Evolutionary conservation across 2,113 vertebrate species (phyloP).

Genomic region (Lasiurus borealis): DNA sequence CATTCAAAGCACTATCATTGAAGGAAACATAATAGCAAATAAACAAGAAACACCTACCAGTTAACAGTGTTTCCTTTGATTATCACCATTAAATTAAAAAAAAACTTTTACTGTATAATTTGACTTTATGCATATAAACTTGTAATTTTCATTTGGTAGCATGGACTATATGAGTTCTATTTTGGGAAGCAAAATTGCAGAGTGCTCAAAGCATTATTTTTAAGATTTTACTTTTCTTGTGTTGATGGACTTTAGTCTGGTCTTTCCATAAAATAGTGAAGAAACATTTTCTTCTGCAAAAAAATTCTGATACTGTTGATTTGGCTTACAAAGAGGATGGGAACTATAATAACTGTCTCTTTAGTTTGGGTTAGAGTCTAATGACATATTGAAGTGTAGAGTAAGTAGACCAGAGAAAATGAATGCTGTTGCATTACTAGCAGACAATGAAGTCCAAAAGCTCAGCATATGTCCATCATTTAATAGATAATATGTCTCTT

Average conservation of each 20-base stretch:
- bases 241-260: conserved; percentile 22
- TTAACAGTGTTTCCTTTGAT: background rate
- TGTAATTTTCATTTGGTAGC: conserved; percentile 79
- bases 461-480: background rate
- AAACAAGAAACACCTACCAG: conserved; percentile 36
- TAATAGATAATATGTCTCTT: background rate
- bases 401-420: background rate
- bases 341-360: background rate
- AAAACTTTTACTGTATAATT: conserved; percentile 73
- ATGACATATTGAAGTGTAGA: background rate
- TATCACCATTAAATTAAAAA: conserved; percentile 51
- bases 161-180: conserved; percentile 76
- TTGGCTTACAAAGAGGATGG: background rate
- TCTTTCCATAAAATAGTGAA: conserved; percentile 65
- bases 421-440: background rate
- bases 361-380: conserved; percentile 32
- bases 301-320: conserved; percentile 58
- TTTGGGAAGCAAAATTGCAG: conserved; percentile 79
- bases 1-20: background rate
- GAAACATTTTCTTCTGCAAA: conserved; percentile 64
- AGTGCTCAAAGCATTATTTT: conserved; percentile 78
- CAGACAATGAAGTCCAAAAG: background rate
- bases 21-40: conserved; percentile 44
- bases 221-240: conserved; percentile 80
- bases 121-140: conserved; percentile 71